Conservation (phyloP, 2,888 invertebrate genomes). For the Sphaerophoria rueppellii region DNA sequence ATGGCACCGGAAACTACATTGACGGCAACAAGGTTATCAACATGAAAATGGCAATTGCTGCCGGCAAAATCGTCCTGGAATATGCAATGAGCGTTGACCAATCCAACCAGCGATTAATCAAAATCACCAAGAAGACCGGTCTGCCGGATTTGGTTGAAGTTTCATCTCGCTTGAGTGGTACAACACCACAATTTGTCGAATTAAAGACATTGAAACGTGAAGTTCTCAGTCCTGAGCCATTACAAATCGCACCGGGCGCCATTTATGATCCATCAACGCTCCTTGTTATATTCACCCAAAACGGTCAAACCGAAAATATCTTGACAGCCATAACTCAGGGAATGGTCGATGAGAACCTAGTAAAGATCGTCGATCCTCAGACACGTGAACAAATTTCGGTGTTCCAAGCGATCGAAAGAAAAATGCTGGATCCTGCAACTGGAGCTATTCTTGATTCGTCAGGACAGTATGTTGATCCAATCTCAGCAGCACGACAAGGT, state of each 20-base stretch:
- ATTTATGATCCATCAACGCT: constrained; percentile 91
- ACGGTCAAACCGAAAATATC: constrained; percentile 88
- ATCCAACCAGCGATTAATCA: constrained; percentile 85
- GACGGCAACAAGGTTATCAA: constrained; percentile 83
- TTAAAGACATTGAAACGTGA: constrained; percentile 82
- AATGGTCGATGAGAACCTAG: constrained; percentile 86
- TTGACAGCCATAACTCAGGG: constrained; percentile 90
- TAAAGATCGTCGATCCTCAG: constrained; percentile 88
- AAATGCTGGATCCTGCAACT: constrained; percentile 88
- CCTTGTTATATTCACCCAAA: constrained; percentile 88
- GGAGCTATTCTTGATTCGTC: constrained; percentile 87
- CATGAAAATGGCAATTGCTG: constrained; percentile 89
- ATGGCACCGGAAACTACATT: constrained; percentile 90
- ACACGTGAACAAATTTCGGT: constrained; percentile 87
- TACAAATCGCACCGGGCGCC: constrained; percentile 88
- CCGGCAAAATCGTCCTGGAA: constrained; percentile 86
- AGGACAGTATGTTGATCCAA: constrained; percentile 86
- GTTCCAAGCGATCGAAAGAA: constrained; percentile 89
- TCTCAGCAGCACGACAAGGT: constrained; percentile 90
- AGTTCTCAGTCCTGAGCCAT: constrained; percentile 85
- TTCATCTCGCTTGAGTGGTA: constrained; percentile 83
- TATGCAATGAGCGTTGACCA: constrained; percentile 82
- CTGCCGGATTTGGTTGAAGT: constrained; percentile 89
- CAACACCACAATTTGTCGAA: constrained; percentile 83
- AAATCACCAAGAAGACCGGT: constrained; percentile 88